Conservation (phyloP, 2,113 vertebrate genomes). For the Jaculus jaculus region DNA sequence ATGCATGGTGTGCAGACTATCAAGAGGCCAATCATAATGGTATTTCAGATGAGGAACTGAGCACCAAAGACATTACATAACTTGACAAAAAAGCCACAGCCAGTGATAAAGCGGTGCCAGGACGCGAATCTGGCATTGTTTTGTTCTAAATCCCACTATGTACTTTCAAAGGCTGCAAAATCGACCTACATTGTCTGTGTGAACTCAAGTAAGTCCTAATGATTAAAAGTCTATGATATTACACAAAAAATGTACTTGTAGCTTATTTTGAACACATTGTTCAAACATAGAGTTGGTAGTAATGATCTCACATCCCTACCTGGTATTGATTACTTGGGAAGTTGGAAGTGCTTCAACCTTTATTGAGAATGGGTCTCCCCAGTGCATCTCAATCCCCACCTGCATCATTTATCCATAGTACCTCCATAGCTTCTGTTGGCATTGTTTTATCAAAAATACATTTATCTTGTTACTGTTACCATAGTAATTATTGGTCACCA, state of each 20-base stretch:
- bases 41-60: neutral
- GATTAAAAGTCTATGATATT: neutral
- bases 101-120: neutral
- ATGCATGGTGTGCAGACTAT: neutral
- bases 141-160: neutral
- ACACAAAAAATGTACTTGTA: neutral
- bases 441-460: neutral
- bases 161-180: neutral
- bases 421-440: neutral
- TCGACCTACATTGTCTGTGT: neutral
- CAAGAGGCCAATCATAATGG: neutral
- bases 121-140: neutral
- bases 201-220: neutral
- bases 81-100: neutral
- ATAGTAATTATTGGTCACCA: neutral
- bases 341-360: neutral
- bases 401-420: neutral
- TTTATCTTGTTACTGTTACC: neutral
- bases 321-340: neutral
- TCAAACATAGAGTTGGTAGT: neutral
- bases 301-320: neutral
- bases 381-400: no score
- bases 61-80: neutral
- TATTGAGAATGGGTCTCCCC: neutral
- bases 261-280: neutral